A percentile compares a stretch with the other conserved stretches of the same genome.
phyloP scores from a whole-genome alignment of 2,888 invertebrate species.

The Drosophila antonietae region DNA sequence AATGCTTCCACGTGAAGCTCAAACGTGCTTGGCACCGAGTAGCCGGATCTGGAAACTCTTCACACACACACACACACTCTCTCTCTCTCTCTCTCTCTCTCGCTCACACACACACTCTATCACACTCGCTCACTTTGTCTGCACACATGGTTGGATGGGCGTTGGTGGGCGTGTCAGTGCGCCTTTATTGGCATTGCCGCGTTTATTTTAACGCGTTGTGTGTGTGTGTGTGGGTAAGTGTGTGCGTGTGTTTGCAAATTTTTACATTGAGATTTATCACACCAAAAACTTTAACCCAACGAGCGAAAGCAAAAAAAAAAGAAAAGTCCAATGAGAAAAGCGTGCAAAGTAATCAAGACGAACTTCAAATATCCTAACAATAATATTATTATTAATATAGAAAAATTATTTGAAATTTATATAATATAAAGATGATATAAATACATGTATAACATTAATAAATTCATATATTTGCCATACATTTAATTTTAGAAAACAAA shows the following conservation, averaged over 20 bases:
- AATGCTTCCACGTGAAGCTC: conserved; percentile 83
- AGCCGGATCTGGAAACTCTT: conserved; percentile 42
- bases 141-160: conserved; percentile 37
- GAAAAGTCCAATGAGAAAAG: conserved; percentile 2
- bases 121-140: conserved; percentile 1
- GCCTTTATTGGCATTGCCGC: conserved; percentile 74
- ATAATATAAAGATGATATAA: too few relatives aligned
- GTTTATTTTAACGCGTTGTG: conserved; percentile 67
- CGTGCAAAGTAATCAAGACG: background rate
- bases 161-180: conserved; percentile 52
- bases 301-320: conserved; percentile 28
- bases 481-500: background rate
- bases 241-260: conserved; percentile 59
- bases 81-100: background rate
- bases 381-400: background rate
- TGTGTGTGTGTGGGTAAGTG: conserved; percentile 6
- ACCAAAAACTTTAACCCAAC: conserved; percentile 66
- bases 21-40: conserved; percentile 70
- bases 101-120: conserved; percentile 35
- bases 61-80: background rate
- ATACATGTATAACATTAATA: background rate
- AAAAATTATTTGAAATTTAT: background rate
- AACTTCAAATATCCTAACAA: conserved; percentile 23
- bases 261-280: conserved; percentile 78
- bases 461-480: background rate